Evolutionary conservation across 2,888 invertebrate species (phyloP), one percentile per base, ranked within the genome.

Genomic region (Cremastinae sp.): DNA sequence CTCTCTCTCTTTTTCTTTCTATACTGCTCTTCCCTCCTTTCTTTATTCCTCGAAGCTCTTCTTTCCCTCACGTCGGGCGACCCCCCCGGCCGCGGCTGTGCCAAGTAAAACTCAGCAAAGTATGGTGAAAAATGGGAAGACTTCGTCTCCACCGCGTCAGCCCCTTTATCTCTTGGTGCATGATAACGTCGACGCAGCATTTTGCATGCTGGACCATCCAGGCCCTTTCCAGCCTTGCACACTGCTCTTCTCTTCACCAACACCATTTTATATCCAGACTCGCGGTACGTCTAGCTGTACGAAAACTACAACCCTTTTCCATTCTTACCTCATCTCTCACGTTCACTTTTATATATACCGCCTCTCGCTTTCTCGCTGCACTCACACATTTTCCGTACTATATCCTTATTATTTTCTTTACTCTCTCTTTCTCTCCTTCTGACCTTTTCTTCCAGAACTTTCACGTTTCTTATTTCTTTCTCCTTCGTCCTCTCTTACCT

Each of bases 171-270:
- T 86, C 81, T 79, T 79, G 81, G 66, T 81, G 83, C 84, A 84
- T 84, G 86, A 87, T 87, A 87, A 87, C 86, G 87, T 87, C 85
- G 87, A 87, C 87, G 87, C 87, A 87, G 87, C 87, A 85, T 87
- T 87, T 86, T 87, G 87, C 86, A 87, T 87, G 86, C 86, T 85
- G 84, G 83, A 83, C 83, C 81, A 81, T 79, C 78, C 74, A 69
- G 74, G 70, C 62, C 76, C 74, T 79, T 80, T 80, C 83, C 82
- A 83, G 83, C 56, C 69, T 20, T 61, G 45, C 55, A n/a, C 53
- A 39, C 45, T 22, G 53, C 68, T 37, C 12, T 68, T 69, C 58
- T 66, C 53, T 41, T 69, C 37, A 39, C 39, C 66, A 18, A 70
- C 74, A 55, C 61, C 61, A 49, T 10, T 53, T 45, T 39, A 35